phyloP scores from a whole-genome alignment of 1,140 invertebrate genomes.

The Chrysopa pallens region DNA sequence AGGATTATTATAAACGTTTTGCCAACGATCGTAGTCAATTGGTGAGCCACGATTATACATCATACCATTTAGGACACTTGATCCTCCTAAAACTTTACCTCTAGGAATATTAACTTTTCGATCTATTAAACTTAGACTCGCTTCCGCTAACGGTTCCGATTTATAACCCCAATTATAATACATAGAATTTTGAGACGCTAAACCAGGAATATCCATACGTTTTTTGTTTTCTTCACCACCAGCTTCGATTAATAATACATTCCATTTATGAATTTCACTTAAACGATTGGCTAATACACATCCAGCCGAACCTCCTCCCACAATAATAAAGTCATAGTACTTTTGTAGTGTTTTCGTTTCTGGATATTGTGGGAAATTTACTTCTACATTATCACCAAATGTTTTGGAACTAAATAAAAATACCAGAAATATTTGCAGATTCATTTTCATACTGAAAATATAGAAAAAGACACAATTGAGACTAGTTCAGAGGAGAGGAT shows the following conservation, averaged over 20 bases:
- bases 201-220: slow-evolving; percentile 10
- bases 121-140: slow-evolving; percentile 14
- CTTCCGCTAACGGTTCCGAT: slow-evolving; percentile 10
- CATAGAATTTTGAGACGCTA: slow-evolving; percentile 2
- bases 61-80: slow-evolving; percentile 52
- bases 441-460: too few relatives aligned
- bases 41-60: slow-evolving; percentile 50
- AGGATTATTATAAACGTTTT: slow-evolving; percentile 27
- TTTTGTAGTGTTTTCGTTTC: background rate
- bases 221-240: slow-evolving; percentile 19
- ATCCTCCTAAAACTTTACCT: slow-evolving; percentile 38
- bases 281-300: slow-evolving; percentile 29
- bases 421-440: too few relatives aligned
- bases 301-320: slow-evolving; percentile 48
- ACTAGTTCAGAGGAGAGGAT: too few relatives aligned
- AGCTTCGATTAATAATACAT: slow-evolving; percentile 35
- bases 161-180: slow-evolving; percentile 28
- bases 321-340: slow-evolving; percentile 26
- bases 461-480: too few relatives aligned
- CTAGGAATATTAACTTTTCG: slow-evolving; percentile 11
- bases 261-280: slow-evolving; percentile 13
- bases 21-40: slow-evolving; percentile 52
- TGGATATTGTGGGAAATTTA: too few relatives aligned
- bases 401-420: too few relatives aligned
- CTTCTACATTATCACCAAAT: too few relatives aligned